These are phyloP conservation scores for Campoplex capitator DNA, from an alignment of 2,888 invertebrate genomes.

Conservation along the genomic window DNA sequence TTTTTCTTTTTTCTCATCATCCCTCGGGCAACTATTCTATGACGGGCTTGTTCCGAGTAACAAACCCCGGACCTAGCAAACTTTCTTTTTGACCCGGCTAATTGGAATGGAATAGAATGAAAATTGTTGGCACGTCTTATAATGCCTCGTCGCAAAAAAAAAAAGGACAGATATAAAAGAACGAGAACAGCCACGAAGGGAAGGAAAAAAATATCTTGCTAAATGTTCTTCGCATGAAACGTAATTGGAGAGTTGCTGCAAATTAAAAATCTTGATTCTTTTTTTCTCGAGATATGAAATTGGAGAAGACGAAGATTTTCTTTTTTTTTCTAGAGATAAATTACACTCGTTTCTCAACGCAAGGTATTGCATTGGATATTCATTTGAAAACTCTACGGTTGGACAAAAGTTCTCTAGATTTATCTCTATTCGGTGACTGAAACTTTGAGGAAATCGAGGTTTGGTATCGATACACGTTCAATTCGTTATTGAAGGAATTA, in stretches of 20 bases:
- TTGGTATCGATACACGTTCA: not conserved
- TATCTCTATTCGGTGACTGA: too few relatives aligned
- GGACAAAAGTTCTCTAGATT: too few relatives aligned
- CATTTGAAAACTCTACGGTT: too few relatives aligned
- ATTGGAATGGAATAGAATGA: slow-evolving; percentile 64
- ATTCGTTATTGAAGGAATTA: too few relatives aligned
- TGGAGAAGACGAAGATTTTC: too few relatives aligned
- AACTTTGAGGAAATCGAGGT: not conserved
- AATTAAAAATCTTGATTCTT: not conserved
- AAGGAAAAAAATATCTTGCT: not conserved
- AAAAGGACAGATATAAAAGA: not conserved
- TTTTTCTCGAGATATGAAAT: too few relatives aligned
- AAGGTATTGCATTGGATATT: too few relatives aligned
- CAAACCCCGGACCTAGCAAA: slow-evolving; percentile 60
- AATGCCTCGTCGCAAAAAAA: slow-evolving; percentile 17
- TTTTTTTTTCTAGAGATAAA: too few relatives aligned
- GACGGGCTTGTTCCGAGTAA: slow-evolving; percentile 46
- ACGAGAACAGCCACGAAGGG: not conserved
- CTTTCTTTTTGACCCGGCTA: slow-evolving; percentile 65
- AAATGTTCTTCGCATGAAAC: not conserved
- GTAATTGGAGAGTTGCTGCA: not conserved
- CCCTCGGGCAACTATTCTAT: slow-evolving; percentile 26
- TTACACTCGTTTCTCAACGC: too few relatives aligned
- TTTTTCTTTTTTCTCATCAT: not conserved
- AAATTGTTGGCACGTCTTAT: slow-evolving; percentile 58